These are phyloP conservation scores for Acrobasis repandana DNA, from an alignment of 2,888 invertebrate genomes.

Conservation along the genomic window DNA sequence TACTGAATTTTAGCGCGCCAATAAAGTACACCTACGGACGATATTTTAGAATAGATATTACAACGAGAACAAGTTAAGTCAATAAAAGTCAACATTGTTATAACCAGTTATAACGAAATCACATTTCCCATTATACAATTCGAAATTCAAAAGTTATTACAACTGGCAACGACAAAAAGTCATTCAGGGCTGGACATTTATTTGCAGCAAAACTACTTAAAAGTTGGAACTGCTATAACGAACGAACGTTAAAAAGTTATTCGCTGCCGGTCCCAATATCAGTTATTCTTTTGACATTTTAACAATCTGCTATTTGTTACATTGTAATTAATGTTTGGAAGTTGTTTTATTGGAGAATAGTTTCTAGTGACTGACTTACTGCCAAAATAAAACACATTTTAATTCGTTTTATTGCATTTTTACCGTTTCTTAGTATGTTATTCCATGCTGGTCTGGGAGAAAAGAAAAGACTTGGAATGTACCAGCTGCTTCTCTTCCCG, in stretches of 20 bases:
- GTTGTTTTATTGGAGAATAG: neutral
- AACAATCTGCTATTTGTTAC: constrained; percentile 4
- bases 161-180: constrained; percentile 16
- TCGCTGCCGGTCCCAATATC: neutral
- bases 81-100: constrained; percentile 15
- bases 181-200: constrained; percentile 17
- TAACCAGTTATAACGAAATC: constrained; percentile 5
- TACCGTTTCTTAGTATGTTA: too few relatives aligned
- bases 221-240: constrained; percentile 16
- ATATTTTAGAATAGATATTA: neutral
- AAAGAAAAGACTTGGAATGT: too few relatives aligned
- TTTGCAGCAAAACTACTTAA: constrained; percentile 18
- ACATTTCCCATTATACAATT: constrained; percentile 14
- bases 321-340: constrained; percentile 2
- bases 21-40: neutral
- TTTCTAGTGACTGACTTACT: neutral
- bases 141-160: constrained; percentile 20
- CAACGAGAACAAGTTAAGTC: neutral
- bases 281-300: constrained; percentile 17
- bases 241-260: constrained; percentile 16
- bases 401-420: too few relatives aligned
- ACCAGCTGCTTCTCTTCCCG: too few relatives aligned
- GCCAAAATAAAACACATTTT: too few relatives aligned
- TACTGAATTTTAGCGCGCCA: too few relatives aligned
- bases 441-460: too few relatives aligned